Conservation (phyloP, 2,113 vertebrate genomes). For the Malurus alboscapulatus region DNA sequence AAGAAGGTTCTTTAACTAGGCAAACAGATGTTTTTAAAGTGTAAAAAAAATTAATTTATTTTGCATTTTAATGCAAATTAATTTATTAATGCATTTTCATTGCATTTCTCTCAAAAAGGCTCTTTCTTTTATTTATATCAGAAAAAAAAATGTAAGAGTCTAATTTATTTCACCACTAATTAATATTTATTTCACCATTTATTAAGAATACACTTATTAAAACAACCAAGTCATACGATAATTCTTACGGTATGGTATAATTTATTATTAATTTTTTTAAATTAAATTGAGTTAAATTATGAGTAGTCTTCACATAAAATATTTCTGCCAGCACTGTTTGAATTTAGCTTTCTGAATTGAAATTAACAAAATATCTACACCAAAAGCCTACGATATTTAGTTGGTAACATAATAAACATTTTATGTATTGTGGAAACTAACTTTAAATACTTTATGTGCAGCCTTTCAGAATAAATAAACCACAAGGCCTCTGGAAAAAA, state of each 20-base stretch:
- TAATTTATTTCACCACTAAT: too few relatives aligned
- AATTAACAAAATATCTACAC: neutral
- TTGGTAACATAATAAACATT: neutral
- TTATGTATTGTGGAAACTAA: neutral
- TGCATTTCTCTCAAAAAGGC: neutral
- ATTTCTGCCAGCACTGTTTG: neutral
- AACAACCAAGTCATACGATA: neutral
- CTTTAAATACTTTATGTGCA: neutral
- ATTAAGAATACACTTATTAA: neutral
- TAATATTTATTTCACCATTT: too few relatives aligned
- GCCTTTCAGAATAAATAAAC: neutral
- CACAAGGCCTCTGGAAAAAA: neutral
- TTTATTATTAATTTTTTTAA: too few relatives aligned
- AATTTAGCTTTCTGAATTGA: neutral
- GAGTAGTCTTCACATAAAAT: neutral
- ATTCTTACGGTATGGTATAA: neutral
- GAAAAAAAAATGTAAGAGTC: neutral
- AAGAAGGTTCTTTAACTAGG: neutral
- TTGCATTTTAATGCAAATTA: neutral
- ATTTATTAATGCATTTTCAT: neutral
- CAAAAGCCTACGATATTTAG: neutral
- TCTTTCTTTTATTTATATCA: neutral
- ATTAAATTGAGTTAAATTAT: neutral
- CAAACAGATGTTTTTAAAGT: neutral
- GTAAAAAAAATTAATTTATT: neutral